These are phyloP conservation scores for Girardia tigrina DNA, from an alignment of 2,888 invertebrate species.

Conservation along the genomic window DNA sequence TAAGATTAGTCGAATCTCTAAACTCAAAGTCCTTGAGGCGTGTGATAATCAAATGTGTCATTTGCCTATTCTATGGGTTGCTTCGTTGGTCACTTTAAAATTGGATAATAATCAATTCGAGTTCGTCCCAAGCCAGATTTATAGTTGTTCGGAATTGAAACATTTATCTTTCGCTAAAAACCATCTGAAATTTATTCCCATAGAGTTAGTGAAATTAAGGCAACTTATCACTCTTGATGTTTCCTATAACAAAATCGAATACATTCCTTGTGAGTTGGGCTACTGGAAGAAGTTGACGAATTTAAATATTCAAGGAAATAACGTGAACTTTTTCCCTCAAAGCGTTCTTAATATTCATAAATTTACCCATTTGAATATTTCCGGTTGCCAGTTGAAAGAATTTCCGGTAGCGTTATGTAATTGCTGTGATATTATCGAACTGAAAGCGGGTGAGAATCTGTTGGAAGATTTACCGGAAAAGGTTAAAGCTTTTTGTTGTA, in stretches of 20 bases:
- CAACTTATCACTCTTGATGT: neutral
- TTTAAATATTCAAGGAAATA: constrained; percentile 12
- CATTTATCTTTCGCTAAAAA: neutral
- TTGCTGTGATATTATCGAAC: neutral
- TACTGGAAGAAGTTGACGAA: neutral
- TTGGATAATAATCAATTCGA: neutral
- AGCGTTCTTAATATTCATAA: neutral
- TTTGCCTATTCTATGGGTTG: neutral
- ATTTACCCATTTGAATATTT: constrained; percentile 11
- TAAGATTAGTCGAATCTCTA: neutral
- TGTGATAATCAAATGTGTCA: neutral
- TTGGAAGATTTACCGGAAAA: neutral
- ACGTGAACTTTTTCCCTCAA: neutral
- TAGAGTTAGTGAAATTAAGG: neutral
- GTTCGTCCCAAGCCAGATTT: constrained; percentile 15
- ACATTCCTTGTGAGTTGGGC: neutral
- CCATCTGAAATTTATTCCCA: constrained; percentile 1
- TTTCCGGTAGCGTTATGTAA: neutral
- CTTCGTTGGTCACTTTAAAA: neutral
- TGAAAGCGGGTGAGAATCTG: neutral
- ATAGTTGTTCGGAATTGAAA: neutral
- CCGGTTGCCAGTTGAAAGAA: constrained; percentile 1
- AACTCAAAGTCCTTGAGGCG: neutral
- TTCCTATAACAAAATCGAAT: neutral
- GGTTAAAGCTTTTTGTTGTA: neutral